phyloP scores from a whole-genome alignment of 2,113 vertebrate genomes.

The Redunca redunca region DNA sequence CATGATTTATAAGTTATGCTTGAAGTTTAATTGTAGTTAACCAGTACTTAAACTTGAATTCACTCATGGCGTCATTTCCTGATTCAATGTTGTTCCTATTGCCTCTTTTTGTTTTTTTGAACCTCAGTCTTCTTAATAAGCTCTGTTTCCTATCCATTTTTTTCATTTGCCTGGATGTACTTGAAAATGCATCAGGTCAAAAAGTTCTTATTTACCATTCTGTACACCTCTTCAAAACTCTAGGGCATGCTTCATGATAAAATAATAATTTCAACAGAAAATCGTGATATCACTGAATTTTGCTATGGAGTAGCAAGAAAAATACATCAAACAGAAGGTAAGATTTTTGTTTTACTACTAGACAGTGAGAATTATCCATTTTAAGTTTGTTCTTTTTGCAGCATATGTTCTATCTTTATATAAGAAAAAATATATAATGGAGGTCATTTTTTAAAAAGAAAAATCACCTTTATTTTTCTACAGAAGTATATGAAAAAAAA shows the following conservation, averaged over 20 bases:
- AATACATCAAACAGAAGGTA: conserved; percentile 59
- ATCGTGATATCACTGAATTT: conserved; percentile 19
- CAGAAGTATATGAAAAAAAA: background rate
- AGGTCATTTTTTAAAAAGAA: background rate
- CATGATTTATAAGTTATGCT: conserved; percentile 1
- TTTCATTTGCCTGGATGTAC: conserved; percentile 26
- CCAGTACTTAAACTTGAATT: conserved; percentile 22
- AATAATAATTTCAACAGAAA: conserved; percentile 54
- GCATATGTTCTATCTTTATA: background rate
- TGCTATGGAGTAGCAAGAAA: conserved; percentile 45
- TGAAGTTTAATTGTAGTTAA: conserved; percentile 33
- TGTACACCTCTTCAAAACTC: conserved; percentile 21
- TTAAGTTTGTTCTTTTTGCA: conserved; percentile 17
- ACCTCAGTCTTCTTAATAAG: background rate
- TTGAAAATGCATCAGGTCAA: conserved; percentile 14
- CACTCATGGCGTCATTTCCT: conserved; percentile 15
- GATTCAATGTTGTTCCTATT: background rate
- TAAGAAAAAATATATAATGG: background rate
- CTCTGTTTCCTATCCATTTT: conserved; percentile 20
- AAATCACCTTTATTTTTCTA: conserved; percentile 10
- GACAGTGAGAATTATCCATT: background rate
- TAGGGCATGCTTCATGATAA: conserved; percentile 1
- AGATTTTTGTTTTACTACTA: conserved; percentile 44
- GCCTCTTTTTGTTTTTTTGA: background rate
- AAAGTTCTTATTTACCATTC: background rate